Evolutionary conservation across 2,113 vertebrate species (phyloP).

Genomic region (Vireo altiloquus): DNA sequence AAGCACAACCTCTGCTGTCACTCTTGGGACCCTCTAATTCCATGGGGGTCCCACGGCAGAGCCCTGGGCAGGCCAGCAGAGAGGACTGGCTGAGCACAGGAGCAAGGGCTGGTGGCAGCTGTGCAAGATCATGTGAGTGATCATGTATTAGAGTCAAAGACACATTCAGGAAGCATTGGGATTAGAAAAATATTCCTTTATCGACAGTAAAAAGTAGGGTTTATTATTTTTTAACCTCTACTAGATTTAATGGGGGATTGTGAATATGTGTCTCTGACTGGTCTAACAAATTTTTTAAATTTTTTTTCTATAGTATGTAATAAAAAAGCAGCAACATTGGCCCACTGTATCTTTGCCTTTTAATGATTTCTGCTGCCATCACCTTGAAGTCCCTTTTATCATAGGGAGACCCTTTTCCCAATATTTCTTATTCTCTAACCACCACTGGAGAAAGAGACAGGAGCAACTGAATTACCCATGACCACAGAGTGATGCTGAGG

Average conservation of each 20-base stretch:
- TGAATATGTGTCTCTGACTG: neutral
- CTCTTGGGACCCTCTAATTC: neutral
- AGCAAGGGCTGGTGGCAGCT: neutral
- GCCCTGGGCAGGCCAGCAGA: neutral
- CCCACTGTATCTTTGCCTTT: neutral
- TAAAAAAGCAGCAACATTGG: neutral
- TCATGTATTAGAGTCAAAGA: neutral
- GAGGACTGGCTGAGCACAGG: neutral
- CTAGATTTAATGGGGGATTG: neutral
- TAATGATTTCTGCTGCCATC: neutral
- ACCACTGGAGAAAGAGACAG: neutral
- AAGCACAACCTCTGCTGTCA: neutral
- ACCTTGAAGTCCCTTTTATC: neutral
- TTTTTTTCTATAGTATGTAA: neutral
- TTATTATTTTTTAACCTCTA: neutral
- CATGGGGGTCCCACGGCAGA: fast-evolving
- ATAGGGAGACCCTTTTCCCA: neutral
- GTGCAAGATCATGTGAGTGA: neutral
- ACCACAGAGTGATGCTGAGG: neutral
- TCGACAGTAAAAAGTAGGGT: neutral
- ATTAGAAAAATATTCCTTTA: neutral
- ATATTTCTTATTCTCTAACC: neutral
- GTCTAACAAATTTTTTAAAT: neutral
- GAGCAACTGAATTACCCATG: neutral
- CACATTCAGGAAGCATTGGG: neutral